Evolutionary conservation across 35 echinoderm and acorn worm genomes (phyloP), one percentile per base, ranked within the genome.

Genomic region (Apostichopus californicus): DNA sequence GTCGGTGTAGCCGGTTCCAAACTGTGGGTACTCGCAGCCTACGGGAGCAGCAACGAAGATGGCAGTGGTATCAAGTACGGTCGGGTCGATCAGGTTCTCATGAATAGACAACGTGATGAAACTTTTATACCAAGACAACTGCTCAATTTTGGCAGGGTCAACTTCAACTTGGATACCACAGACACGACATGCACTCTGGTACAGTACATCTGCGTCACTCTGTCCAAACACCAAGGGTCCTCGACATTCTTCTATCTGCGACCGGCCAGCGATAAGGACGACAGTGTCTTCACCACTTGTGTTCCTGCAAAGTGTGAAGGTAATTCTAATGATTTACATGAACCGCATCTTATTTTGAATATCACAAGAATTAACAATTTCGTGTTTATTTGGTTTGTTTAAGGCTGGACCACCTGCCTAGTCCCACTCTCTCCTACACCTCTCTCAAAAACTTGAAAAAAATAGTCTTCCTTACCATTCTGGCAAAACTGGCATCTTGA

Each of bases 151-250:
- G 82, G 90, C 10, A 17, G 91, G 20, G 92, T 99, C 63, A 75
- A 92, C 21, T 93, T 86, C 59, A 92, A 80, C 60, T 68, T 96
- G 56, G 93, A 94, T 53, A 89, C 93, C 22, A 28, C 23, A 4
- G 92, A 78, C 12, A 70, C 90, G 8, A 93, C 71, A 0, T 99
- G 97, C 63, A 12, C 77, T 20, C 73, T 89, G 6, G 91, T 96
- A 58, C 88, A 70, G 63, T 99, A 79, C 73, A 95, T 99, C 55
- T 99, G 97, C 77, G 93, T 98, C 9, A 88, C 90, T 4, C 80
- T 94, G 15, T 78, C 83, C 26, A 98, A 98, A 73, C 75, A 92
- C 12, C 85, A 92, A 61, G 65, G 83, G 8, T 54, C 96, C 1
- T 92, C 94, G 0, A 95, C 94, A 8, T 60, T 93, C 23, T 98